A percentile compares a stretch with the other conserved stretches of the same genome.
phyloP scores from a whole-genome alignment of 1,140 invertebrate species.

The Akabosia matsudoensis region DNA sequence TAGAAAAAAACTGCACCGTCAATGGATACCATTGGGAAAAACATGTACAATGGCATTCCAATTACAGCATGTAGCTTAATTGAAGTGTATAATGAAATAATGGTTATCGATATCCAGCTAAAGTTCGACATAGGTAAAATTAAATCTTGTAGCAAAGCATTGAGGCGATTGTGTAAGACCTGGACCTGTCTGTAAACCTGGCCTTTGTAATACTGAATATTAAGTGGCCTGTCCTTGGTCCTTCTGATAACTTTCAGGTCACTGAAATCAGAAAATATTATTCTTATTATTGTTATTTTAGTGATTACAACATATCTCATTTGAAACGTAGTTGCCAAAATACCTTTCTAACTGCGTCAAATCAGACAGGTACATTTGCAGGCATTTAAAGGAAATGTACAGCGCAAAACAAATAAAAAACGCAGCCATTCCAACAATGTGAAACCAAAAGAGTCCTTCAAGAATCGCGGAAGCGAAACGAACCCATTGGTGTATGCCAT shows the following conservation, averaged over 20 bases:
- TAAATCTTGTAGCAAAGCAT: background rate
- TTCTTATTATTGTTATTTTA: too few relatives aligned
- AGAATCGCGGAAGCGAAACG: background rate
- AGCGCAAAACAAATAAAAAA: background rate
- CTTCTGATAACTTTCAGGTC: too few relatives aligned
- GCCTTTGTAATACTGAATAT: background rate
- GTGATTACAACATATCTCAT: too few relatives aligned
- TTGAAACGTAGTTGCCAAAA: too few relatives aligned
- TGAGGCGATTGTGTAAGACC: background rate
- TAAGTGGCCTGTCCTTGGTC: background rate
- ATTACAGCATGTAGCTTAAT: background rate
- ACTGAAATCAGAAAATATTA: too few relatives aligned
- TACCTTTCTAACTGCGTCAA: background rate
- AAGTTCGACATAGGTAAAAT: background rate
- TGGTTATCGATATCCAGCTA: background rate
- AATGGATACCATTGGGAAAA: background rate
- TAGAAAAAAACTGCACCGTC: slow-evolving; percentile 3
- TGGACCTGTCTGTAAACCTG: background rate
- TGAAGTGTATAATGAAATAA: background rate
- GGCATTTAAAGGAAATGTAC: background rate
- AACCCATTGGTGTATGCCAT: background rate
- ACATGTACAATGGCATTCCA: background rate
- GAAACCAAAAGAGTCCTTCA: background rate
- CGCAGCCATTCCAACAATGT: background rate
- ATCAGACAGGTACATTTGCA: background rate